Base-by-base conservation (phyloP, 1,140 invertebrate species). In the Neuroterus valhalla region DNA sequence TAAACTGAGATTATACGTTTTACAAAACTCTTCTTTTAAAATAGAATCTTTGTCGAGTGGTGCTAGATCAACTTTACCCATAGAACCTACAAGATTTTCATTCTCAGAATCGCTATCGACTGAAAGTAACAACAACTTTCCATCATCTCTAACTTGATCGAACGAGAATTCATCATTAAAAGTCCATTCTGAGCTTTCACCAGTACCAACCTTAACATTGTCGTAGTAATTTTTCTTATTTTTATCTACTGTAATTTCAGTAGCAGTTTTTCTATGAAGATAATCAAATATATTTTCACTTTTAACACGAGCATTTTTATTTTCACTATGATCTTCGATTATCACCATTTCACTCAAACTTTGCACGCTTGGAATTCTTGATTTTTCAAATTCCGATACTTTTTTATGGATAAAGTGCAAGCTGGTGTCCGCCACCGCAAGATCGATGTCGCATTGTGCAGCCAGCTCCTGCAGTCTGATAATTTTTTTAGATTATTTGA, bases 371-470 rank as follows among this genome's bases (percentile, higher is more conserved):
- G 75, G 46, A 19, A 84, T 75, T 77, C 66, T 73, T 26, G 70
- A 6, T 68, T 76, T 76, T 17, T 85, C 80, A 66, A 84, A 89
- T 19, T 68, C 66, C 5, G 85, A 66, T 21, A 88, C 84, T 17
- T 81, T 70, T 70, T 89, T 88, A 38, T 89, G 86, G 0, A 88
- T 15, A 70, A 84, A 89, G 48, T 89, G 85, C 45, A 87, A 68
- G 68, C 72, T 84, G 0, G 78, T 78, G 52, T 89, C 75, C 2
- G 85, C 19, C 15, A 86, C 42, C 21, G 83, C 21, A 17, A 88
- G 52, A 31, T 82, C 38, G 2, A 89, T 80, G 0, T 75, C 74
- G 62, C 83, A 87, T 26, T 86, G 76, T 0, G 42, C 46, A 43
- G 84, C 82, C 23, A 89, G 67, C 62, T 84, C 73, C 21, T 66